phyloP scores from a whole-genome alignment of 2,797 vertebrate species.

The Pantherophis alleghaniensis region DNA sequence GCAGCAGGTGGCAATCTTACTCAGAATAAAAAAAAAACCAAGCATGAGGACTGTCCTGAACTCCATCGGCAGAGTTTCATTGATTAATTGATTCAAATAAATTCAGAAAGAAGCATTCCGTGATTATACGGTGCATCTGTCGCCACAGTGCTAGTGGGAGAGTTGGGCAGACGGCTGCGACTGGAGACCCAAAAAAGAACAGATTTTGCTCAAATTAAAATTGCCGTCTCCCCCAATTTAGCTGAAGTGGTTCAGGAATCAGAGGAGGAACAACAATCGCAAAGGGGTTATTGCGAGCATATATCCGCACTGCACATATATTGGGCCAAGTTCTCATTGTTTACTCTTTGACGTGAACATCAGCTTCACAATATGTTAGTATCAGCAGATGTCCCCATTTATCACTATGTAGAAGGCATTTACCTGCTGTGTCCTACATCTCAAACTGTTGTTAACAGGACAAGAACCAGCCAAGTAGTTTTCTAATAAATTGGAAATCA shows the following conservation, averaged over 20 bases:
- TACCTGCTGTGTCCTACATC: neutral
- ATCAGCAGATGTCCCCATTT: neutral
- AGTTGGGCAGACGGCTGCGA: neutral
- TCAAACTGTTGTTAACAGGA: neutral
- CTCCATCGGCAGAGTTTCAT: conserved; percentile 20
- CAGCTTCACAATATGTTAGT: neutral
- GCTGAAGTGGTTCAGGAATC: neutral
- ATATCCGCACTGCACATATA: neutral
- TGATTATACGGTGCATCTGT: conserved; percentile 23
- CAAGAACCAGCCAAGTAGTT: neutral
- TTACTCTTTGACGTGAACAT: neutral
- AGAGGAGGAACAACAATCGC: neutral
- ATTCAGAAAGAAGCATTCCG: conserved; percentile 25
- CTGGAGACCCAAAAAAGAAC: conserved; percentile 24
- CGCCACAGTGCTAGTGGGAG: neutral
- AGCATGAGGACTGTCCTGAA: neutral
- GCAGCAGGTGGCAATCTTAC: conserved; percentile 33
- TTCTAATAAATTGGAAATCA: neutral
- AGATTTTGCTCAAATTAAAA: conserved; percentile 4
- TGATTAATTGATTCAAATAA: conserved; percentile 36
- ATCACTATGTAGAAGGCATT: neutral
- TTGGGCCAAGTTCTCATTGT: neutral
- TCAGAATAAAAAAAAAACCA: conserved; percentile 41
- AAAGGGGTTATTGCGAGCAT: neutral
- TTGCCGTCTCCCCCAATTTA: neutral